Percentiles rank a stretch among this genome's conserved stretches.
These are phyloP conservation scores for Atlantisia rogersi DNA, from an alignment of 2,113 vertebrate genomes.

Conservation along the genomic window DNA sequence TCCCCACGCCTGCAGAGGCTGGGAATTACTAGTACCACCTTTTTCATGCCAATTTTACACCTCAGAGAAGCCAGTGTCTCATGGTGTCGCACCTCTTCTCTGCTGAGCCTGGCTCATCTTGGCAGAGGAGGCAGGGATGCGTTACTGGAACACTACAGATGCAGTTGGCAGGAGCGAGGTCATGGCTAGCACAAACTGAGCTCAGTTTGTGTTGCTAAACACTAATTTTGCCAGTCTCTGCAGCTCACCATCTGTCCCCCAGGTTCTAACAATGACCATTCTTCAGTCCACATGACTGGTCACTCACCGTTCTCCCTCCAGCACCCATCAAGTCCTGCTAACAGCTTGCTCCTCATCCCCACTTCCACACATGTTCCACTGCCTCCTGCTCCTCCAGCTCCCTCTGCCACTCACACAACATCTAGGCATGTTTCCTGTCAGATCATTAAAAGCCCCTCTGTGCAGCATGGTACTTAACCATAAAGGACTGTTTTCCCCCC, in stretches of 20 bases:
- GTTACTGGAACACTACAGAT: not conserved
- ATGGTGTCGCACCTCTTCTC: not conserved
- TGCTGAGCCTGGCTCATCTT: not conserved
- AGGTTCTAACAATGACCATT: not conserved
- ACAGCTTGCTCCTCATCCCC: not conserved
- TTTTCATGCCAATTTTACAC: not conserved
- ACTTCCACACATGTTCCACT: not conserved
- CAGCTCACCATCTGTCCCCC: slow-evolving; percentile 10
- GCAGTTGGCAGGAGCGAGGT: not conserved
- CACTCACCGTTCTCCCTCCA: not conserved
- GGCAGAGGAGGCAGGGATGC: not conserved
- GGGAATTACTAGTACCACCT: not conserved
- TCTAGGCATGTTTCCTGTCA: not conserved
- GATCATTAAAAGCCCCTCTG: not conserved
- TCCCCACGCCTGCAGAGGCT: not conserved
- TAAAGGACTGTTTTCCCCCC: not conserved
- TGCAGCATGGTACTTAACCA: not conserved
- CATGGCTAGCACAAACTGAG: not conserved
- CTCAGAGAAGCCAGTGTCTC: not conserved
- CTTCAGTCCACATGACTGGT: not conserved
- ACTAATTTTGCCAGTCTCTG: slow-evolving; percentile 5
- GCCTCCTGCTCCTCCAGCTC: not conserved
- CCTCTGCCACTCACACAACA: not conserved
- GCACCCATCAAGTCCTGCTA: not conserved
- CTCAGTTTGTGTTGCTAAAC: not conserved